Base-by-base conservation (phyloP, 1,140 invertebrate species). In the Drosophila melanica region DNA sequence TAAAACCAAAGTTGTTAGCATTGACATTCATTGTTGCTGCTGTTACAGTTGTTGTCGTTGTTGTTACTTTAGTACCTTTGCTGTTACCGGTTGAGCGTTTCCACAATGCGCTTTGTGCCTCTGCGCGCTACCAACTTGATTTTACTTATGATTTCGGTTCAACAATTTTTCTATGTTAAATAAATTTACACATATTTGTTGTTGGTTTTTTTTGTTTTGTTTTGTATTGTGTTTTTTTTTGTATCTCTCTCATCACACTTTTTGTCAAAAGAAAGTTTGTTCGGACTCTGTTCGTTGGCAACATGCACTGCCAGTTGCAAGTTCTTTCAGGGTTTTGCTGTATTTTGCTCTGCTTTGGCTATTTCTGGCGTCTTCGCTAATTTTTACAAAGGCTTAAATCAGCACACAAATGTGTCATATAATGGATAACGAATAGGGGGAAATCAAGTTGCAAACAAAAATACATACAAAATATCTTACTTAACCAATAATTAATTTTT, bases 131-230 rank as follows among this genome's bases (percentile, higher is more conserved):
- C 48, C 33, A 44, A 14, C 54, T 47, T 68, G 18, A 66, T 63
- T 16, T 65, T 54, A 41, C 20, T 60, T 59, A 47, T 59, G 60
- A 64, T 53, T 81, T 76, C 69, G 27, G 47, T 44, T 68, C 20
- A 45, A 48, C 48, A 59, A n/a, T 45, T 67, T 81, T 87, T 89
- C 77, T 82, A 68, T 89, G 84, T 89, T 81, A 84, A 78, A 75
- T 78, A 78, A 86, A 82, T 89, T 80, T 80, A 89, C 84, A 80
- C 79, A 68, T 87, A 76, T 87, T 67, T 62, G 65, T 54, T 18
- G 9, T 14, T 35, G n/a, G n/a, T 55, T 33, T 75, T 71, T 51
- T 45, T 55, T 71, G 39, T 16, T 20, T 35, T 35, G 30, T 33
- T 8, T 7, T 33, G 30, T 33, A 3, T 30, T 30, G 18, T 63